A percentile compares a stretch with the other conserved stretches of the same genome.
phyloP scores from a whole-genome alignment of 2,888 invertebrate genomes.

The Amaurobius ferox region DNA sequence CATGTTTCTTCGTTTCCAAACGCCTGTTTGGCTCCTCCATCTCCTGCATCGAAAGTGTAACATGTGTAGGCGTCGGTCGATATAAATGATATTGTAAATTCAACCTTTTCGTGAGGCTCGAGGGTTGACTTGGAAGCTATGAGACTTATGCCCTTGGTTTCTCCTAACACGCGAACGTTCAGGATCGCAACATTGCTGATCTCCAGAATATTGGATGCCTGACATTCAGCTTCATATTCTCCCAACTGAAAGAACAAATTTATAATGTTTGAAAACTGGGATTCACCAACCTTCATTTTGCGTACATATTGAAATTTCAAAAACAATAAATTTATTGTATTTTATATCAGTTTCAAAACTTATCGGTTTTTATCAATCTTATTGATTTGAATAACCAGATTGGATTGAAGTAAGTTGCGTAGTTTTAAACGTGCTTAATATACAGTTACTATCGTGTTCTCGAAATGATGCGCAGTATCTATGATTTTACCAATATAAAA shows the following conservation, averaged over 20 bases:
- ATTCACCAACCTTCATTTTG: too few species aligned
- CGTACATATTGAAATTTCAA: too few species aligned
- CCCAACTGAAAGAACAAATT: conserved; percentile 20
- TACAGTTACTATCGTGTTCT: too few species aligned
- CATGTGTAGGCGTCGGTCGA: conserved; percentile 41
- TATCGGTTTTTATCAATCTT: too few species aligned
- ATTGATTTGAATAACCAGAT: too few species aligned
- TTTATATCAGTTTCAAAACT: too few species aligned
- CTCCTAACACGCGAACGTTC: conserved; percentile 21
- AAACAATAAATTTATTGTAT: too few species aligned
- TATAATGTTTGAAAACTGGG: neutral
- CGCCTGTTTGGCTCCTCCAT: conserved; percentile 32
- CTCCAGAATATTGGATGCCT: conserved; percentile 44
- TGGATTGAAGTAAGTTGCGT: too few species aligned
- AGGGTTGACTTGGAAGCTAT: conserved; percentile 12
- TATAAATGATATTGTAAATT: conserved; percentile 34
- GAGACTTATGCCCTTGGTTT: conserved; percentile 5
- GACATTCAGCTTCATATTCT: conserved; percentile 21
- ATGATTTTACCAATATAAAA: too few species aligned
- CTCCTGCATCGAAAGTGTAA: conserved; percentile 40
- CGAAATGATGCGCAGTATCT: too few species aligned
- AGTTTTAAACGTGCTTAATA: too few species aligned
- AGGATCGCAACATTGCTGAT: conserved; percentile 35
- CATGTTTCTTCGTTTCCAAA: conserved; percentile 46
- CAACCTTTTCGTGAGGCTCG: conserved; percentile 27